Evolutionary conservation across 2,797 vertebrate species (phyloP), one percentile per base, ranked within the genome.

Genomic region (Sebastes taczanowskii): DNA sequence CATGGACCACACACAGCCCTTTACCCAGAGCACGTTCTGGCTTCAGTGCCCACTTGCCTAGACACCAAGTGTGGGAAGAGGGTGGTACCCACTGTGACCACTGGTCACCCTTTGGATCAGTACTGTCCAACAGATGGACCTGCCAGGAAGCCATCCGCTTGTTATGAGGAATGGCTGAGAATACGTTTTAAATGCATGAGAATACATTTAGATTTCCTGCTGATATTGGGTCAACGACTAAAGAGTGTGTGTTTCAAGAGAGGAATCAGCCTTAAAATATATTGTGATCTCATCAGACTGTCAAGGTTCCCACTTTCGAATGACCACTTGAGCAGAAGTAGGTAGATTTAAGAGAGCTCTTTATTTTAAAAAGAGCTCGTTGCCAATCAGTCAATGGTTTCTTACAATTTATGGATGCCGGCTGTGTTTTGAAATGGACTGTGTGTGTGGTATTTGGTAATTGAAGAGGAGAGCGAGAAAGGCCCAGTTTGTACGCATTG

Each of bases 1-100:
- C 53, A 66, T n/a, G 86, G 94, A 95, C 92, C 94, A 95, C 94
- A 95, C 92, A 94, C 93, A 91, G 83, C 60, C 85, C 83, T 76
- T 71, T 80, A 72, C 83, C 81, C 82, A 87, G 84, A 83, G 80
- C 74, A 76, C 27, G 34, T 77, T 86, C 82, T 86, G 83, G 74
- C 83, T 46, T 46, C 72, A 52, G 27, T 83, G 79, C 84, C 82
- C 82, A 82, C 85, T 85, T 60, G 70, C 85, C 74, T 71, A 74
- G 80, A 82, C 84, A 90, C 75, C 67, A 67, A 85, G 77, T 83
- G 78, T 82, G 83, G 84, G 74, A 83, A 79, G 85, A 86, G 46
- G 83, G 67, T 78, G 84, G 77, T 85, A 75, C 71, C 35, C 13
- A 72, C 61, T 71, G 66, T 75, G 72, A 75, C 64, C 81, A 80